Evolutionary conservation across 1,140 invertebrate species (phyloP).

Genomic region (Paralvinella palmiformis): DNA sequence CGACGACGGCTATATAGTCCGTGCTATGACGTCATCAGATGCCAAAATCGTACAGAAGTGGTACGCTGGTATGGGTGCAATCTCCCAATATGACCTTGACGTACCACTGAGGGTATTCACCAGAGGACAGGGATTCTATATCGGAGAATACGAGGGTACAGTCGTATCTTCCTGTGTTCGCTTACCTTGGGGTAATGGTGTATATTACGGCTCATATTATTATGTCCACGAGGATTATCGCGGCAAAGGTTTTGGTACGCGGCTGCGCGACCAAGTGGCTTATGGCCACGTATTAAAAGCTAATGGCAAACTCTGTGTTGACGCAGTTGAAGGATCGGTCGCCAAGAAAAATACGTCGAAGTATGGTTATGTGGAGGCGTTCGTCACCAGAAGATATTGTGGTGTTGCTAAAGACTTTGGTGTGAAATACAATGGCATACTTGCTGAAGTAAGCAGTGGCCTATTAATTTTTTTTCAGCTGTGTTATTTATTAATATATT

Average conservation of each 20-base stretch:
- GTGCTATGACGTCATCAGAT: conserved; percentile 7
- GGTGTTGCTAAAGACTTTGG: too few species aligned
- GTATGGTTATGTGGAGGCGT: too few species aligned
- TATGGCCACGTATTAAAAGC: not conserved
- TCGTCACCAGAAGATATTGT: too few species aligned
- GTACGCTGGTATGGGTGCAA: conserved; percentile 8
- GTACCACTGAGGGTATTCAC: conserved; percentile 1
- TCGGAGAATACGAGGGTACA: conserved; percentile 11
- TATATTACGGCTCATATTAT: conserved; percentile 10
- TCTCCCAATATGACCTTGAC: conserved; percentile 9
- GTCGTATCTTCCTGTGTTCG: not conserved
- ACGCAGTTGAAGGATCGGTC: too few species aligned
- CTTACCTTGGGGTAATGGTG: conserved; percentile 8
- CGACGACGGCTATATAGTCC: conserved; percentile 11
- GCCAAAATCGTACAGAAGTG: conserved; percentile 5
- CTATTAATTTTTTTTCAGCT: too few species aligned
- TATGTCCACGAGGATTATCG: conserved; percentile 11
- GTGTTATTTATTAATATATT: too few species aligned
- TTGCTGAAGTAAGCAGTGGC: too few species aligned
- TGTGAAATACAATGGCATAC: too few species aligned
- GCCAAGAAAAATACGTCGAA: too few species aligned
- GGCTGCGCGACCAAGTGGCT: conserved; percentile 7
- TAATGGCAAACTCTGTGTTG: conserved; percentile 7
- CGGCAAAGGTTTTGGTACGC: conserved; percentile 1
- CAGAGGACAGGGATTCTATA: not conserved